Evolutionary conservation across 2,113 vertebrate species (phyloP), one percentile per base, ranked within the genome.

Genomic region (Boleophthalmus pectinirostris): DNA sequence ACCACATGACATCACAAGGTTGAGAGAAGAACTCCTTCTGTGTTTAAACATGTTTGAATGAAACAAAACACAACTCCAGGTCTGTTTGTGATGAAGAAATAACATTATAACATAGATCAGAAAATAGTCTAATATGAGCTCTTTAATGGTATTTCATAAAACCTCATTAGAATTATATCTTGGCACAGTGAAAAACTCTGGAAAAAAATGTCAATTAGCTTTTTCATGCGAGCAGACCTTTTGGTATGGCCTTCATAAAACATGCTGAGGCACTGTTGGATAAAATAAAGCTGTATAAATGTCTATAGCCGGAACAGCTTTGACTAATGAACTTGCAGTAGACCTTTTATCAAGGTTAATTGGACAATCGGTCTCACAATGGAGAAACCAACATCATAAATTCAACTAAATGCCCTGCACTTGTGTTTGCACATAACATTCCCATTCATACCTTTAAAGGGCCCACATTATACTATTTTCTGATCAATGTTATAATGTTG

Each of bases 311-410:
- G 11, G 35, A 64, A n/a, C 8, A 11, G 33, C 61, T 64, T 35
- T n/a, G 18, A 64, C 18, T 64, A 64, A 64, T 64, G 33, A 64
- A 64, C 61, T 38, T 29, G 25, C 18, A 5, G 18, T n/a, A 20
- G 61, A 12, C 33, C 33, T 35, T 43, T 64, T n/a, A 20, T 43
- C 61, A 64, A 64, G 61, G 61, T 64, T 64, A 43, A 64, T 9
- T 43, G 61, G 18, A 38, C 61, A 20, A 43, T 35, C 20, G 20
- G 33, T n/a, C 33, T 64, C 14, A 33, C 11, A 20, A 10, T 13
- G 4, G 16, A 35, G n/a, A 21, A 43, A 64, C 25, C 13, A 61
- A 20, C 58, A 61, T 33, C 58, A 33, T 61, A 61, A 61, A 61
- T 61, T 18, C 10, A 14, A 43, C 29, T 38, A 64, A 64, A 64